Conservation (phyloP, 1,140 invertebrate genomes). For the Sinella curviseta region DNA sequence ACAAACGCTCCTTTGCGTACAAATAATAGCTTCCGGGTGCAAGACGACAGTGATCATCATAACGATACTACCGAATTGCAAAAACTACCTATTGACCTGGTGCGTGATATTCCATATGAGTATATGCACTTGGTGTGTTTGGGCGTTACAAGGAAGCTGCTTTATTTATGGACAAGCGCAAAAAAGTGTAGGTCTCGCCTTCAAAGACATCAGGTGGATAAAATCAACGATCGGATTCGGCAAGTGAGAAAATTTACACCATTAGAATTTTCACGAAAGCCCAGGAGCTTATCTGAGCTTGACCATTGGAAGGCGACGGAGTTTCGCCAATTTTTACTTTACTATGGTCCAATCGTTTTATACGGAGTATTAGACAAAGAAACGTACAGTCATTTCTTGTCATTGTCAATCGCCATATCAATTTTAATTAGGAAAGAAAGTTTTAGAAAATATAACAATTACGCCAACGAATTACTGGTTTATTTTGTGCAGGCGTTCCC, state of each 20-base stretch:
- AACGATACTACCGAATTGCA: neutral
- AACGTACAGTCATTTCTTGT: slow-evolving; percentile 55
- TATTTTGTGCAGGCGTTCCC: slow-evolving; percentile 50
- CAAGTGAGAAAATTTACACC: slow-evolving; percentile 38
- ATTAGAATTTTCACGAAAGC: slow-evolving; percentile 52
- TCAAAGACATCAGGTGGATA: neutral
- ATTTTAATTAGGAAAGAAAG: slow-evolving; percentile 49
- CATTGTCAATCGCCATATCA: slow-evolving; percentile 53
- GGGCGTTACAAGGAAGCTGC: slow-evolving; percentile 6
- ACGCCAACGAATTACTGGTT: slow-evolving; percentile 50
- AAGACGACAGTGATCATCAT: too few relatives aligned
- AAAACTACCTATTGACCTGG: slow-evolving; percentile 27
- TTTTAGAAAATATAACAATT: slow-evolving; percentile 41
- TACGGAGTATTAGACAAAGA: slow-evolving; percentile 50
- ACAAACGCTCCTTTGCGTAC: slow-evolving; percentile 46
- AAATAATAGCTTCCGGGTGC: too few relatives aligned
- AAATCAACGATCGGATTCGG: neutral
- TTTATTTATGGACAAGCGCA: neutral
- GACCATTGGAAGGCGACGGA: slow-evolving; percentile 58
- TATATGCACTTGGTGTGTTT: slow-evolving; percentile 49
- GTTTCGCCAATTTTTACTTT: slow-evolving; percentile 57
- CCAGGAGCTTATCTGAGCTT: slow-evolving; percentile 50
- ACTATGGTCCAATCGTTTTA: slow-evolving; percentile 55
- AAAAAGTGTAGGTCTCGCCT: neutral
- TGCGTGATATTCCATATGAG: slow-evolving; percentile 45